phyloP scores from a whole-genome alignment of 2,797 vertebrate species.

The Lophotriccus pileatus region DNA sequence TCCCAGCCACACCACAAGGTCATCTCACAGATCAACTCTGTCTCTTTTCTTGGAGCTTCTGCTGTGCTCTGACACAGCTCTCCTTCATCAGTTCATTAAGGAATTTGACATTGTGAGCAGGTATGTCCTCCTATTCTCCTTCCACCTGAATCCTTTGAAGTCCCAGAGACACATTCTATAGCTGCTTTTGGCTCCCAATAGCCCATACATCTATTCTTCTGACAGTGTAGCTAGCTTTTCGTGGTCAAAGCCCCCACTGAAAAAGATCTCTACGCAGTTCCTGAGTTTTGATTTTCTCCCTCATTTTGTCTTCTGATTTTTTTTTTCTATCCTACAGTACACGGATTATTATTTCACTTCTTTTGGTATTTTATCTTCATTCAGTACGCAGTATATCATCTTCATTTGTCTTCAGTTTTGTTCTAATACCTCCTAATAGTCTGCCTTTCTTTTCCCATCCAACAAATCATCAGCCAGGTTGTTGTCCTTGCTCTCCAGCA shows the following conservation, averaged over 20 bases:
- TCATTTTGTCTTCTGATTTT: not conserved
- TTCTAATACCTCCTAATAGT: not conserved
- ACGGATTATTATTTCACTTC: not conserved
- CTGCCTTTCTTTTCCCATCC: not conserved
- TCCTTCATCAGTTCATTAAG: not conserved
- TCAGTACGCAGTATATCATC: not conserved
- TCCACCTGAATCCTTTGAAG: not conserved
- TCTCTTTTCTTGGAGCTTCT: not conserved
- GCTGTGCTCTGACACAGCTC: not conserved
- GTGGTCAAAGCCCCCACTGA: not conserved
- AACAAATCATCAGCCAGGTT: not conserved
- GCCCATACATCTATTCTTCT: not conserved
- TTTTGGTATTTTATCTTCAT: not conserved
- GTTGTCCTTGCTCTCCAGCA: not conserved
- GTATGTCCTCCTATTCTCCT: not conserved
- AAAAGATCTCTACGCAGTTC: not conserved
- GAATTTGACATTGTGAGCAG: not conserved
- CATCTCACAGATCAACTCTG: not conserved
- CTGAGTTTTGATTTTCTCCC: not conserved
- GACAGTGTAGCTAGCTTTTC: not conserved
- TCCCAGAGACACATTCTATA: not conserved
- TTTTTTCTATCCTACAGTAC: not conserved
- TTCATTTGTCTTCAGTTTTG: not conserved
- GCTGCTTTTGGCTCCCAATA: not conserved
- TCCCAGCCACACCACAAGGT: not conserved